A percentile compares a stretch with the other conserved stretches of the same genome.
Conservation (phyloP, 1,140 invertebrate species). For the Cydia pomonella region DNA sequence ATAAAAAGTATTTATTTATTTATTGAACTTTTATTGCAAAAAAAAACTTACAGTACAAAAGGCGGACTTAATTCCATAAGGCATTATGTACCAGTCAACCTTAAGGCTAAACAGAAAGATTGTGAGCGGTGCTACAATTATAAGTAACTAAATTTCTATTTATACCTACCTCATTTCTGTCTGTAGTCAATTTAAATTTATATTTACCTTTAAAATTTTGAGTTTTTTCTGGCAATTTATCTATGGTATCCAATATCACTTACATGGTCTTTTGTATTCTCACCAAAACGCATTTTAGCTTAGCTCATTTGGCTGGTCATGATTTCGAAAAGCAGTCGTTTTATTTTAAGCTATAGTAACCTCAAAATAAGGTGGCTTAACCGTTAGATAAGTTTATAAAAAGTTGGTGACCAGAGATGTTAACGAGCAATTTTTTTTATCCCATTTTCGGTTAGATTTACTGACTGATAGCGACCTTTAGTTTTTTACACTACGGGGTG, state of each 20-base stretch:
- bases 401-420: slow-evolving; percentile 15
- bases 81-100: too few species aligned
- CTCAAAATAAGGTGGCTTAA: background rate
- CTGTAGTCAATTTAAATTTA: background rate
- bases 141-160: background rate
- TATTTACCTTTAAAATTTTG: background rate
- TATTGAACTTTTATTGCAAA: too few species aligned
- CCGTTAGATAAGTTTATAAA: background rate
- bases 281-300: slow-evolving; percentile 17
- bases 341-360: background rate
- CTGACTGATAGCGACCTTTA: slow-evolving; percentile 21
- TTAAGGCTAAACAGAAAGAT: too few species aligned
- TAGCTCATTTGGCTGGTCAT: background rate
- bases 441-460: slow-evolving; percentile 23
- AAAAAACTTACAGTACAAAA: too few species aligned
- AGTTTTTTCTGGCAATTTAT: background rate
- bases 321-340: background rate
- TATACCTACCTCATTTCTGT: background rate
- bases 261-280: background rate
- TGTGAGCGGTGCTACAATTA: too few species aligned
- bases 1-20: too few species aligned
- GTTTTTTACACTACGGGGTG: slow-evolving; percentile 10
- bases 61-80: too few species aligned
- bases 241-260: slow-evolving; percentile 23
- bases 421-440: slow-evolving; percentile 28